Percentiles rank a stretch among this genome's conserved stretches.
Evolutionary conservation across 2,888 invertebrate genomes (phyloP).

Genomic region (Geotrupes spiniger): DNA sequence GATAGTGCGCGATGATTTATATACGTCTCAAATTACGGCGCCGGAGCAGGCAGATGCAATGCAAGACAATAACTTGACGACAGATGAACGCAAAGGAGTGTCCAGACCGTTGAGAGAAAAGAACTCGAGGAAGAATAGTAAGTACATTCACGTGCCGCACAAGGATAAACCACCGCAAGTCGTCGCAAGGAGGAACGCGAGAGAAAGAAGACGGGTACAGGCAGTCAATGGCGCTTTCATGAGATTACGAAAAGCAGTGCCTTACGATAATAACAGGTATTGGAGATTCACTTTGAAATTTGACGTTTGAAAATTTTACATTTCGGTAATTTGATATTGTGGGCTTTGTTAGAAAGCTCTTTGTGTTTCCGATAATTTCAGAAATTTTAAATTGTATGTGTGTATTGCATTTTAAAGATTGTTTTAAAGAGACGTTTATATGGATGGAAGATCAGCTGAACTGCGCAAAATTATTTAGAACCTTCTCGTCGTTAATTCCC

Average conservation of each 20-base stretch:
- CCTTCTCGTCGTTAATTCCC: no score
- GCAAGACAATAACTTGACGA: slow-evolving; percentile 16
- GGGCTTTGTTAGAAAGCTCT: neutral
- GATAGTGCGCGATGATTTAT: slow-evolving; percentile 27
- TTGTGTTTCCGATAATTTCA: no score
- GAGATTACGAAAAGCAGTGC: slow-evolving; percentile 57
- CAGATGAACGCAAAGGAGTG: slow-evolving; percentile 19
- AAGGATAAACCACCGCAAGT: slow-evolving; percentile 58
- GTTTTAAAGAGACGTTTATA: no score
- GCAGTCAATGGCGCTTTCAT: slow-evolving; percentile 63
- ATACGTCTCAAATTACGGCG: slow-evolving; percentile 33
- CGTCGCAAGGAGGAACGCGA: slow-evolving; percentile 59
- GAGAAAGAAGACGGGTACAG: slow-evolving; percentile 62
- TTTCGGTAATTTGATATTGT: neutral
- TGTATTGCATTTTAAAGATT: no score
- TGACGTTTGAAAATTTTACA: neutral
- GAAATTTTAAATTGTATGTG: no score
- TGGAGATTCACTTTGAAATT: neutral
- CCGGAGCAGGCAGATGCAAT: slow-evolving; percentile 26
- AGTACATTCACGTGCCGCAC: slow-evolving; percentile 47
- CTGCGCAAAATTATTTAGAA: no score
- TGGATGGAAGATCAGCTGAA: no score
- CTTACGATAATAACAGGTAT: slow-evolving; percentile 53
- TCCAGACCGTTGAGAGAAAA: slow-evolving; percentile 31
- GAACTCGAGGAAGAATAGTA: slow-evolving; percentile 30